Base-by-base conservation (phyloP, 1,140 invertebrate genomes). In the Drosophila mauritiana region DNA sequence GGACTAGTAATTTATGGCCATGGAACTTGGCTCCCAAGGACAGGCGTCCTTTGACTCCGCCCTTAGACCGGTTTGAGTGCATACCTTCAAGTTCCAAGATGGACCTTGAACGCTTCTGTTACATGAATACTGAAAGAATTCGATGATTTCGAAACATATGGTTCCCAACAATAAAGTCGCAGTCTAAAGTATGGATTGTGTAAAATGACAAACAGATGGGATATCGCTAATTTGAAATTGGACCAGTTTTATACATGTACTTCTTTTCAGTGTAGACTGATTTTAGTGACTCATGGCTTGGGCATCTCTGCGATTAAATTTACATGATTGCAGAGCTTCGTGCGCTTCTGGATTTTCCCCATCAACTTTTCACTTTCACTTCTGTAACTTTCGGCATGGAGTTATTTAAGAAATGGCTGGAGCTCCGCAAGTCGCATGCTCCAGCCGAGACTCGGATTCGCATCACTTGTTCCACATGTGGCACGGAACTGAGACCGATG, bases 11-110 rank as follows among this genome's bases (percentile, higher is more conserved):
- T 78, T 70, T 86, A 86, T 81, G 63, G 46, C 43, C 57, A 22
- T 46, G 61, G 64, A 31, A 54, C 54, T 46, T 22, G 52, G 39
- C 51, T 42, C 8, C 80, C 78, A 86, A 86, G 82, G 82, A 86
- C 83, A 56, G 45, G 61, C 56, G 75, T 86, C 74, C 82, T 88
- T 82, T 86, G 78, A 86, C 69, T 45, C 36, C 42, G 40, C 45
- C 51, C 6, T 27, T 6, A 13, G 54, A 78, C 73, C 61, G 73
- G 73, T 76, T 75, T 74, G 10, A n/a, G 27, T 31, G 1, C n/a
- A 2, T 51, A 11, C 22, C 2, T 43, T 53, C n/a, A 43, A 17
- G n/a, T 11, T 8, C 17, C 11, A 0, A 25, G 31, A 34, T 20
- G 20, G 49, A 70, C 68, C 64, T 72, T 57, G 68, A 49, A 34